Percentiles rank a stretch among this genome's conserved stretches.
These are phyloP conservation scores for Rhyacophila evoluta DNA, from an alignment of 2,888 invertebrate species.

Conservation along the genomic window DNA sequence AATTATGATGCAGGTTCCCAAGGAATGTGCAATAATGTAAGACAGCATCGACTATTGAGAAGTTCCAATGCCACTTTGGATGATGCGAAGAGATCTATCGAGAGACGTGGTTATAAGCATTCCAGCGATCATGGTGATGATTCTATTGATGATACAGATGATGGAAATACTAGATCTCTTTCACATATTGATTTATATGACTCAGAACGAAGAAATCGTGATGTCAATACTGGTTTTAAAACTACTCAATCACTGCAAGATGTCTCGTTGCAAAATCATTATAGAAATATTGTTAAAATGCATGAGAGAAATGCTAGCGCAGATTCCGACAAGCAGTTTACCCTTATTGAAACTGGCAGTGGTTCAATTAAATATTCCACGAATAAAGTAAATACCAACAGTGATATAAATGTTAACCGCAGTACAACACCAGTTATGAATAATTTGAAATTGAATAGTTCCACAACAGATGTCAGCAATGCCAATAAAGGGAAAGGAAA, in stretches of 20 bases:
- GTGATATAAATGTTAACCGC: not conserved
- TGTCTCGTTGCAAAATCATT: conserved; percentile 58
- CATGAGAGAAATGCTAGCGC: conserved; percentile 10
- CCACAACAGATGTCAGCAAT: not conserved
- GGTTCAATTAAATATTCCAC: conserved; percentile 25
- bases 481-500: conserved; percentile 1
- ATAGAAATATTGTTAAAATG: not conserved
- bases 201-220: conserved; percentile 26
- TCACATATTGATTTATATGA: conserved; percentile 53
- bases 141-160: not conserved
- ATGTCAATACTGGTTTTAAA: conserved; percentile 58
- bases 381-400: not conserved
- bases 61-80: not conserved
- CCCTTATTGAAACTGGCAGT: not conserved
- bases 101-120: not conserved
- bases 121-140: not conserved
- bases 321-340: conserved; percentile 38
- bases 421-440: not conserved
- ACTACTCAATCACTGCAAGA: conserved; percentile 66
- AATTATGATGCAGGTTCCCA: not conserved
- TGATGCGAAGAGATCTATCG: not conserved
- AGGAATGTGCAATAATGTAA: not conserved
- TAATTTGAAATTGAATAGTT: not conserved
- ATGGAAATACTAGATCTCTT: conserved; percentile 27
- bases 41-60: conserved; percentile 65